Percentiles rank a stretch among this genome's conserved stretches.
phyloP scores from a whole-genome alignment of 2,113 vertebrate species.

The Isurus oxyrinchus region DNA sequence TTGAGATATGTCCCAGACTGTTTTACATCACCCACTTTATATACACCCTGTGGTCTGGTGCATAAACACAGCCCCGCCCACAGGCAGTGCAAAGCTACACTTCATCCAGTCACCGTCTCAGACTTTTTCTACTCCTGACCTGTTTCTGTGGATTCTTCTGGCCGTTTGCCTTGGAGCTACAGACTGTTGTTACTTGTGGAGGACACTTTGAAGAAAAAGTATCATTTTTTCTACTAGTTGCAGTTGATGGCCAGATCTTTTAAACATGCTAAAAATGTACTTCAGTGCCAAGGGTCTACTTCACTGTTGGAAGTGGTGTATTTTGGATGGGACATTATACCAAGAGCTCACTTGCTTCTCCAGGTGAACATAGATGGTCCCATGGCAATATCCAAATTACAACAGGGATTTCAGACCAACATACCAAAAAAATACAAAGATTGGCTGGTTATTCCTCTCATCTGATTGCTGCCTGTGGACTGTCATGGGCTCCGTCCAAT shows the following conservation, averaged over 20 bases:
- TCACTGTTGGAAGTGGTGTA: not conserved
- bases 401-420: not conserved
- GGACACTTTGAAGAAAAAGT: not conserved
- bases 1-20: not conserved
- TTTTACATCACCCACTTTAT: constrained; percentile 27
- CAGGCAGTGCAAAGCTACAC: not conserved
- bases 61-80: constrained; percentile 17
- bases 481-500: not conserved
- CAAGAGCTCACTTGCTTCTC: not conserved
- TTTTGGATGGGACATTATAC: not conserved
- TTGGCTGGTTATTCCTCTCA: not conserved
- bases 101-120: constrained; percentile 14
- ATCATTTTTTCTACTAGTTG: not conserved
- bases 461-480: not conserved
- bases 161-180: not conserved
- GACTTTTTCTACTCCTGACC: not conserved
- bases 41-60: constrained; percentile 16
- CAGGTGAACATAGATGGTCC: not conserved
- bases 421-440: not conserved
- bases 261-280: not conserved
- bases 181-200: not conserved
- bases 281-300: not conserved
- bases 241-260: not conserved
- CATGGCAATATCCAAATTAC: not conserved
- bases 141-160: not conserved